phyloP scores from a whole-genome alignment of 1,140 invertebrate genomes.

The Cotesia chilonis region DNA sequence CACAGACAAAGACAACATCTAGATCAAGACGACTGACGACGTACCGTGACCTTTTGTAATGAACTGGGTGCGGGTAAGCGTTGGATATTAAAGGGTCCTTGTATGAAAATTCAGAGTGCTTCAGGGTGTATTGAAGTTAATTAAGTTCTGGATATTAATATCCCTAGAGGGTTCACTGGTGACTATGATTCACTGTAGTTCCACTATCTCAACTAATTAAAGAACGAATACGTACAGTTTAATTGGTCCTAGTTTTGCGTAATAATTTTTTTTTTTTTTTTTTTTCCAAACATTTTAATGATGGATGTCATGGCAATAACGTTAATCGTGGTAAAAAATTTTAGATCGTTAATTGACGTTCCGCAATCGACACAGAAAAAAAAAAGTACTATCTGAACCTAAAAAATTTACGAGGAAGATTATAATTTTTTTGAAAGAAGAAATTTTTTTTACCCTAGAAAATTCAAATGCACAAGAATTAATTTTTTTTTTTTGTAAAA shows the following conservation, averaged over 20 bases:
- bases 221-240: not conserved
- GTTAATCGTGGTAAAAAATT: too few species aligned
- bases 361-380: too few species aligned
- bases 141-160: constrained; percentile 11
- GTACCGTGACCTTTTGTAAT: not conserved
- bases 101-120: constrained; percentile 3
- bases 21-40: not conserved
- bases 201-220: not conserved
- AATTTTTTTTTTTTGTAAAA: too few species aligned
- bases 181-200: not conserved
- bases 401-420: too few species aligned
- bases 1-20: not conserved
- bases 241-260: not conserved
- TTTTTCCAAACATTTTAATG: too few species aligned
- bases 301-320: too few species aligned
- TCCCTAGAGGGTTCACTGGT: not conserved
- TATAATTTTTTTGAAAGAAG: too few species aligned
- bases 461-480: too few species aligned
- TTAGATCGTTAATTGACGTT: too few species aligned
- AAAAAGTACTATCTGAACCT: too few species aligned
- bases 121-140: not conserved
- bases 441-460: too few species aligned
- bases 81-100: constrained; percentile 9
- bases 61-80: not conserved
- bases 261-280: too few species aligned